Percentiles rank a stretch among this genome's conserved stretches.
Conservation (phyloP, 2,113 vertebrate species). For the Ceyx margarethae region DNA sequence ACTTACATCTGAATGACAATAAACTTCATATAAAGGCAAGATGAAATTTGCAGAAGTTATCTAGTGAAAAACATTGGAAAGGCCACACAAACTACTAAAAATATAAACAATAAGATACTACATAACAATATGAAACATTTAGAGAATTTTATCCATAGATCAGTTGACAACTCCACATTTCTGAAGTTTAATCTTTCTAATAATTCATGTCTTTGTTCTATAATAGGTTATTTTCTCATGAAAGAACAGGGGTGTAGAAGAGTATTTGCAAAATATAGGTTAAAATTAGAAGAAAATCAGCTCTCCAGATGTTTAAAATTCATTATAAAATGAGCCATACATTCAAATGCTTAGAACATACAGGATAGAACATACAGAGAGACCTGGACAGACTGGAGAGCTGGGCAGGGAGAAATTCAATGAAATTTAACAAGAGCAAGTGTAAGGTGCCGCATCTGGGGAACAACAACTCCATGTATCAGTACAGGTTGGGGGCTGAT, state of each 20-base stretch:
- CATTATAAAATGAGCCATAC: background rate
- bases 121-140: background rate
- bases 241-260: background rate
- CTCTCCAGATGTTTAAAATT: background rate
- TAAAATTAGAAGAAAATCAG: background rate
- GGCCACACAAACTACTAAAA: background rate
- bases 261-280: background rate
- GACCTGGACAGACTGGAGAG: too few species aligned
- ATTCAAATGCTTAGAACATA: background rate
- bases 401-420: too few species aligned
- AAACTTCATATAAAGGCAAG: slow-evolving; percentile 30
- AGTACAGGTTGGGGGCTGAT: too few species aligned
- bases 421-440: too few species aligned
- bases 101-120: background rate
- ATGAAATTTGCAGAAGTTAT: background rate
- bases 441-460: too few species aligned
- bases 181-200: background rate
- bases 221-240: background rate
- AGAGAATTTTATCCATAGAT: background rate
- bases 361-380: too few species aligned
- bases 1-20: slow-evolving; percentile 69
- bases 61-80: background rate
- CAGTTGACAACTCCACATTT: background rate
- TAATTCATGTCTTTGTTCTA: background rate
- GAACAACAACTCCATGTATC: too few species aligned